Evolutionary conservation across 2,888 invertebrate species (phyloP), one percentile per base, ranked within the genome.

Genomic region (Digitonthophagus gazella): DNA sequence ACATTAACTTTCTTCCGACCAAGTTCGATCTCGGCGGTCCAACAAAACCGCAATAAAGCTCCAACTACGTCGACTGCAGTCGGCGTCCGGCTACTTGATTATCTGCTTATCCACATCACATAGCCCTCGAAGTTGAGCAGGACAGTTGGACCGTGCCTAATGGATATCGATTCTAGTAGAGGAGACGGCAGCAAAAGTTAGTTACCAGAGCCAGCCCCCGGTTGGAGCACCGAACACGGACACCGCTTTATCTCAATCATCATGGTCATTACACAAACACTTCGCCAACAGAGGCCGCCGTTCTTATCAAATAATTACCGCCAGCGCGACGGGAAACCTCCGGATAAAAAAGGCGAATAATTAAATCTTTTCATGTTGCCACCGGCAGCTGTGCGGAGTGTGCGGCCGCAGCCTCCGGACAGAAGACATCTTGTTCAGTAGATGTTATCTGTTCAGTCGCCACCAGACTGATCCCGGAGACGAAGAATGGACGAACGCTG

Each of bases 301-400:
- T 73, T 74, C 76, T 76, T 76, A 76, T 76, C 76, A 74, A 75
- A 75, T 75, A 76, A 74, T 75, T 75, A 73, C 71, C 69, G 69
- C 66, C 61, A 61, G 61, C 18, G 61, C 14, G 19, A 20, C 18
- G 61, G 20, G 73, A 72, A 72, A 73, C 72, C 69, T 64, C 69
- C 70, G 70, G 66, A 74, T 73, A 74, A 74, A 71, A 69, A 74
- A 44, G 28, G 28, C 28, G 28, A 74, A 73, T 72, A 73, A 75
- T 75, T 73, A 75, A 73, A 74, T 72, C 72, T 72, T 74, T 73
- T 69, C 72, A 71, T 44, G 72, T 70, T 72, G 73, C 72, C 74
- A 72, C 71, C 73, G 70, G 71, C 74, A 72, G 74, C 73, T 73
- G 74, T 72, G 68, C 68, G 69, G 65, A 69, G 57, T 69, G 71